These are phyloP conservation scores for Orgyia antiqua DNA, from an alignment of 2,888 invertebrate species.

Conservation along the genomic window DNA sequence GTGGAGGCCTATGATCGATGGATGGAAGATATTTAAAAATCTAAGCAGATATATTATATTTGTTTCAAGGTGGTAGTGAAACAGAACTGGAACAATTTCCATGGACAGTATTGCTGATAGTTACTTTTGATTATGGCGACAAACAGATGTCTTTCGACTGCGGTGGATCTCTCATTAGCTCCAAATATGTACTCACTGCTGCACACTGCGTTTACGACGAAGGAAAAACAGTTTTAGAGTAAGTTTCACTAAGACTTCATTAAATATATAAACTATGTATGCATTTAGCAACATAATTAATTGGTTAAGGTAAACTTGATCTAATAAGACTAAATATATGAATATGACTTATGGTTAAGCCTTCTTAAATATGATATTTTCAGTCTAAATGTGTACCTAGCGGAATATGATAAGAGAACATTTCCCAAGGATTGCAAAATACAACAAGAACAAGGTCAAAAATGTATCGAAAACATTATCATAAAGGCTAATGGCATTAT, in stretches of 20 bases:
- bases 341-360: too few species aligned
- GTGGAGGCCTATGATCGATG: too few species aligned
- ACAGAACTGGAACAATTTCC: constrained; percentile 61
- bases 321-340: too few species aligned
- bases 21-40: too few species aligned
- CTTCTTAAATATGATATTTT: constrained; percentile 8
- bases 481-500: constrained; percentile 43
- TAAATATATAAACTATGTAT: too few species aligned
- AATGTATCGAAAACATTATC: constrained; percentile 54
- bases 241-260: constrained; percentile 14
- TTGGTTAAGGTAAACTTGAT: too few species aligned
- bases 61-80: constrained; percentile 47
- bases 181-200: constrained; percentile 55
- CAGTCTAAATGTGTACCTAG: constrained; percentile 53
- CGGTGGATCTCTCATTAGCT: constrained; percentile 62
- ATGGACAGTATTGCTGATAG: constrained; percentile 56
- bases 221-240: constrained; percentile 40
- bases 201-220: constrained; percentile 56
- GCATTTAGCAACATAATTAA: too few species aligned
- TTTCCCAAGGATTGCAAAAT: constrained; percentile 58
- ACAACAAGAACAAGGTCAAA: constrained; percentile 34
- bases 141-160: constrained; percentile 44
- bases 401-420: constrained; percentile 63
- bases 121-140: constrained; percentile 43
- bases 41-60: too few species aligned